These are phyloP conservation scores for Ennomos fuscantarius DNA, from an alignment of 2,888 invertebrate species.

Conservation along the genomic window DNA sequence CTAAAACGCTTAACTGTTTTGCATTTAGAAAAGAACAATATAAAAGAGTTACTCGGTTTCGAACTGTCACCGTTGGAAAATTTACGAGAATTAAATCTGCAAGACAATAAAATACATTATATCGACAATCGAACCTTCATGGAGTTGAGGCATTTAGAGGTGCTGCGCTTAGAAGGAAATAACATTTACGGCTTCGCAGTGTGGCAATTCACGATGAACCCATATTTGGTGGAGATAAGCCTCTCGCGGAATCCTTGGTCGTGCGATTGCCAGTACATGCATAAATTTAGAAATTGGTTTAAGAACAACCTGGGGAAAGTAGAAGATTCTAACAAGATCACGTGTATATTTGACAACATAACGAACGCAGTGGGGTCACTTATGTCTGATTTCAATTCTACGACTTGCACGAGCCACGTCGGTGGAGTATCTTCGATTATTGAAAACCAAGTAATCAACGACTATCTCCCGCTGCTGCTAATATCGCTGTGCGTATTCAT, in stretches of 20 bases:
- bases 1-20: conserved; percentile 91
- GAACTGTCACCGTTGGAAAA: conserved; percentile 93
- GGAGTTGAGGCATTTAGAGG: conserved; percentile 92
- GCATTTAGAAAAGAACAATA: conserved; percentile 94
- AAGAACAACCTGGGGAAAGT: conserved; percentile 92
- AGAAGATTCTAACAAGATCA: conserved; percentile 90
- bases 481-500: conserved; percentile 92
- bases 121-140: conserved; percentile 95
- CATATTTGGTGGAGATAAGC: conserved; percentile 94
- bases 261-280: conserved; percentile 94
- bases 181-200: conserved; percentile 92
- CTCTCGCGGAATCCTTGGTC: conserved; percentile 95
- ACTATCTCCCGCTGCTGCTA: conserved; percentile 91
- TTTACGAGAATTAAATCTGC: conserved; percentile 93
- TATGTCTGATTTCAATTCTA: conserved; percentile 91
- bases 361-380: conserved; percentile 89
- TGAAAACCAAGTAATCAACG: conserved; percentile 91
- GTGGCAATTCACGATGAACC: conserved; percentile 93
- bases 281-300: conserved; percentile 92
- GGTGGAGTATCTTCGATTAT: conserved; percentile 90
- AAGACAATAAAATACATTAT: conserved; percentile 92
- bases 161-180: conserved; percentile 94
- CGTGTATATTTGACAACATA: conserved; percentile 90
- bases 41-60: conserved; percentile 91
- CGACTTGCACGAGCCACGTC: conserved; percentile 90